These are phyloP conservation scores for Galerucella calmariensis DNA, from an alignment of 2,888 invertebrate species.

Conservation along the genomic window DNA sequence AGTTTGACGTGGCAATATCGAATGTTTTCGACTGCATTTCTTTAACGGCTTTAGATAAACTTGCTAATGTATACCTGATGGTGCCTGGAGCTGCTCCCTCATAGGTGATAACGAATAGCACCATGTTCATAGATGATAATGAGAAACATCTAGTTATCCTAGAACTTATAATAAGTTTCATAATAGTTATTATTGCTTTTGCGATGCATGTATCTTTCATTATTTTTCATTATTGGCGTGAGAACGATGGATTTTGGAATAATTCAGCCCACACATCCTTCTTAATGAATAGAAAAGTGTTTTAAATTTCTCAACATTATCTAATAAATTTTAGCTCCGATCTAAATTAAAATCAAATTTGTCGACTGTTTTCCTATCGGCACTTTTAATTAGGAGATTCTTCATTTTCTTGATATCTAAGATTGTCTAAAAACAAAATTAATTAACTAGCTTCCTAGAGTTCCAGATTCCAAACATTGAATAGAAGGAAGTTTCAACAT, in stretches of 20 bases:
- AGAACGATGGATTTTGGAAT: not conserved
- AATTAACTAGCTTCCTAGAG: constrained; percentile 11
- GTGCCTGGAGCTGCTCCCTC: too few species aligned
- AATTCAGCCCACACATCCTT: not conserved
- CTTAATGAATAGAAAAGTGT: not conserved
- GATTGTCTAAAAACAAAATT: constrained; percentile 16
- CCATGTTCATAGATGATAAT: too few species aligned
- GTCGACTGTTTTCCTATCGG: constrained; percentile 13
- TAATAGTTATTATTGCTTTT: too few species aligned
- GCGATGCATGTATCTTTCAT: too few species aligned
- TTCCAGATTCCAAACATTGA: constrained; percentile 9
- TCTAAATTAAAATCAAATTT: constrained; percentile 10
- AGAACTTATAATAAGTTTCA: too few species aligned
- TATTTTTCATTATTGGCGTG: too few species aligned
- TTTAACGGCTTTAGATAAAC: too few species aligned
- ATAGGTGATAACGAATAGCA: too few species aligned
- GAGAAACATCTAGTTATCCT: too few species aligned
- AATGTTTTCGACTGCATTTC: too few species aligned
- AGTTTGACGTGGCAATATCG: too few species aligned
- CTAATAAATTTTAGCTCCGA: not conserved
- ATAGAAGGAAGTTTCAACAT: constrained; percentile 6
- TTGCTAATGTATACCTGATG: too few species aligned
- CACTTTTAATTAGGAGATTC: constrained; percentile 21
- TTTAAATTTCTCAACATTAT: not conserved
- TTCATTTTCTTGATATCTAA: constrained; percentile 11